Conservation (phyloP, 1,140 invertebrate species). For the Drosophila nebulosa region DNA sequence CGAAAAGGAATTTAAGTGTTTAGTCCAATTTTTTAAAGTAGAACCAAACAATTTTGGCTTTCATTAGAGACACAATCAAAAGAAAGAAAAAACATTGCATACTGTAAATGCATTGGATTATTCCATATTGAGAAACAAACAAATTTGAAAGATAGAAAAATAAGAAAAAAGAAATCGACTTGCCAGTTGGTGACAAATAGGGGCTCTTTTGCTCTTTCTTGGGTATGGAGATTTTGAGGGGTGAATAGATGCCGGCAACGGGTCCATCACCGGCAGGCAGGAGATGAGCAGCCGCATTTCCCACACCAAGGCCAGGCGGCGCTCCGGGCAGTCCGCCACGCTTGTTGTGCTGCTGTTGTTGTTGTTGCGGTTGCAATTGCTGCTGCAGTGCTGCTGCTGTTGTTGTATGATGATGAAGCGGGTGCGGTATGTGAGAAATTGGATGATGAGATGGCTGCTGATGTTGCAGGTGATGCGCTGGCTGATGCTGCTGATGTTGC, state of each 20-base stretch:
- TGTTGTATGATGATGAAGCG: constrained; percentile 66
- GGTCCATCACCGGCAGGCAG: constrained; percentile 44
- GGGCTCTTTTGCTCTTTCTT: constrained; percentile 87
- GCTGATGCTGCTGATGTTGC: constrained; percentile 43
- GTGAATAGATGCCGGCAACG: constrained; percentile 67
- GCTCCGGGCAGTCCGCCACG: constrained; percentile 77
- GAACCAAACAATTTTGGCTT: too few relatives aligned
- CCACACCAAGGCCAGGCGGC: constrained; percentile 5
- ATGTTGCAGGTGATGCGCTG: constrained; percentile 52
- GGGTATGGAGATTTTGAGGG: constrained; percentile 80
- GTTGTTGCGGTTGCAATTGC: constrained; percentile 52
- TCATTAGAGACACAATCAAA: too few relatives aligned
- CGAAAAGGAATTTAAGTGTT: too few relatives aligned
- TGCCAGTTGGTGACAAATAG: constrained; percentile 88
- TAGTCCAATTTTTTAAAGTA: too few relatives aligned
- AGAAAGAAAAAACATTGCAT: too few relatives aligned
- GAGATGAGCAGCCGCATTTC: constrained; percentile 38
- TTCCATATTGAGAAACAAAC: too few relatives aligned
- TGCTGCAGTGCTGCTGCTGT: constrained; percentile 64
- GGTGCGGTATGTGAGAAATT: constrained; percentile 56
- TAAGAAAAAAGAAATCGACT: constrained; percentile 42
- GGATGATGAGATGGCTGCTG: constrained; percentile 57
- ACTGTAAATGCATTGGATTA: too few relatives aligned
- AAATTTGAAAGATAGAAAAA: not conserved
- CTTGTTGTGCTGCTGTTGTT: too few relatives aligned